These are phyloP conservation scores for Cichladusa arquata DNA, from an alignment of 2,113 vertebrate species.

Conservation along the genomic window DNA sequence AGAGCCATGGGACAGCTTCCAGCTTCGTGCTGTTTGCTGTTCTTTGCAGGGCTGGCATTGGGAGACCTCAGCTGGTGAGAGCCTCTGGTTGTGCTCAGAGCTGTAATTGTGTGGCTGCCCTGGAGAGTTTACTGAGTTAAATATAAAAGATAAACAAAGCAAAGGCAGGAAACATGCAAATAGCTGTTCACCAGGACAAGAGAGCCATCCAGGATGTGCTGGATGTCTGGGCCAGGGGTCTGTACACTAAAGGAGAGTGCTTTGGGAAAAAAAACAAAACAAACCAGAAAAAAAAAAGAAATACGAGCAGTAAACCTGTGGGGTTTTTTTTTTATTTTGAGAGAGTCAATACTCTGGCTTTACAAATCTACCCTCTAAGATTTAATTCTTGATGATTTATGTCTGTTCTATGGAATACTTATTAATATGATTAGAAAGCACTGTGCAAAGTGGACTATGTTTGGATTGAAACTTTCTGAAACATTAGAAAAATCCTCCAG, in stretches of 20 bases:
- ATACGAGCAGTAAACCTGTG: background rate
- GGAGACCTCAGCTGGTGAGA: background rate
- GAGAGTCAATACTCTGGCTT: background rate
- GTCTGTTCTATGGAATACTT: background rate
- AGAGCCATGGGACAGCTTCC: background rate
- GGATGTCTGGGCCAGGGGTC: background rate
- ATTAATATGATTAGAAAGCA: background rate
- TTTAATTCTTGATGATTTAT: background rate
- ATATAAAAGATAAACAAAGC: background rate
- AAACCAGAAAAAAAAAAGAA: no score
- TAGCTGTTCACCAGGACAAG: background rate
- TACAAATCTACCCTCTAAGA: background rate
- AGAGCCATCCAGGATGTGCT: background rate
- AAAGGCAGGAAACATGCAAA: background rate
- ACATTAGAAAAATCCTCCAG: constrained; percentile 35
- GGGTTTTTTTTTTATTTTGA: background rate
- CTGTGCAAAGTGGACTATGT: background rate
- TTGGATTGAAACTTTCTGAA: background rate
- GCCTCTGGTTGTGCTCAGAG: background rate
- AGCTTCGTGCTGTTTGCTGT: background rate
- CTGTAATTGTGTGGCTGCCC: background rate
- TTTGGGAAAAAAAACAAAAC: background rate
- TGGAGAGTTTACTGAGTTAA: background rate
- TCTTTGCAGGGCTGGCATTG: accelerated
- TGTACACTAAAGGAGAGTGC: background rate